Conservation (phyloP, 2,797 vertebrate species). For the Galagoides demidoff region DNA sequence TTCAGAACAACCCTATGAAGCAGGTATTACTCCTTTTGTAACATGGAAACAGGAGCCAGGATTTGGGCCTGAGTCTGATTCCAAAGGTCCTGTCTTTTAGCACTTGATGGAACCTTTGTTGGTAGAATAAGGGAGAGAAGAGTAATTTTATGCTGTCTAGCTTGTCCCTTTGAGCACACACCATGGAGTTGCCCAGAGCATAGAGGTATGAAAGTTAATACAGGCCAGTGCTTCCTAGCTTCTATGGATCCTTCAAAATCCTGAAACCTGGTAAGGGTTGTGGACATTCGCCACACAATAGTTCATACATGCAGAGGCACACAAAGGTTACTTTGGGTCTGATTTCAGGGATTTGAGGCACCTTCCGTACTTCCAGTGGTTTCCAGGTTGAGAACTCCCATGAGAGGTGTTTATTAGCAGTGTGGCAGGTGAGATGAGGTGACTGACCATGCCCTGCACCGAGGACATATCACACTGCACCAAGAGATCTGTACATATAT, state of each 20-base stretch:
- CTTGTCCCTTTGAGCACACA: background rate
- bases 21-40: background rate
- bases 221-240: background rate
- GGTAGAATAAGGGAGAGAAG: background rate
- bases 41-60: background rate
- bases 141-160: accelerated
- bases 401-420: background rate
- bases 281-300: no score
- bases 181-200: accelerated
- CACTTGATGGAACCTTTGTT: background rate
- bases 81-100: background rate
- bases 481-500: background rate
- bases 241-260: background rate
- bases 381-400: background rate
- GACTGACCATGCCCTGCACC: background rate
- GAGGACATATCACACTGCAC: no score
- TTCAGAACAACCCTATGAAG: background rate
- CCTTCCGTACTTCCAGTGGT: background rate
- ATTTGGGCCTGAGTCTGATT: background rate
- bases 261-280: background rate
- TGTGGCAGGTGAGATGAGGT: background rate
- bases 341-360: background rate
- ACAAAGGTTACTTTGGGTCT: background rate
- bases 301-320: background rate
- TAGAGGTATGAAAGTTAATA: background rate